A percentile compares a stretch with the other conserved stretches of the same genome.
phyloP scores from a whole-genome alignment of 2,113 vertebrate species.

The Mustelus asterias region DNA sequence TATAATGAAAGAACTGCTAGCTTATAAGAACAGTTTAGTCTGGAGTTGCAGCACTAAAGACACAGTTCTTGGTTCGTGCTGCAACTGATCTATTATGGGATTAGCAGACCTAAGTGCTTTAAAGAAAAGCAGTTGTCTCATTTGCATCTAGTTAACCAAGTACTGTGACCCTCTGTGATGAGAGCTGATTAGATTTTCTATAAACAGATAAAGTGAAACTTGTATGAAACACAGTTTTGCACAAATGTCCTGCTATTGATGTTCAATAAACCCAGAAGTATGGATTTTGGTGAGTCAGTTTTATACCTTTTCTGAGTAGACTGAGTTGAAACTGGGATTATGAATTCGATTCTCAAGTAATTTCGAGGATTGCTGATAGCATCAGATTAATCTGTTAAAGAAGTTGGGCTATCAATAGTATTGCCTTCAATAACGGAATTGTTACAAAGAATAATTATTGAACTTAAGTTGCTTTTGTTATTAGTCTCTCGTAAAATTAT shows the following conservation, averaged over 20 bases:
- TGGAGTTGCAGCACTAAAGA: background rate
- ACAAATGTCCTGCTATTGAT: background rate
- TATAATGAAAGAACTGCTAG: slow-evolving; percentile 24
- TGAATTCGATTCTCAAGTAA: background rate
- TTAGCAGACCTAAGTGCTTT: slow-evolving; percentile 28
- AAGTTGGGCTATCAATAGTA: background rate
- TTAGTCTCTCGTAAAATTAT: background rate
- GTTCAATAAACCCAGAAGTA: background rate
- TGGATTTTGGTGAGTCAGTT: background rate
- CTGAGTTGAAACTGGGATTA: background rate
- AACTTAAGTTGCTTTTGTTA: background rate
- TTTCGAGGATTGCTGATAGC: background rate
- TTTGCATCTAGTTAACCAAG: slow-evolving; percentile 28
- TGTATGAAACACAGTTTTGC: background rate
- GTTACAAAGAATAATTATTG: background rate
- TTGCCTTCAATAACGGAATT: background rate
- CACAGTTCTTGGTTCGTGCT: background rate
- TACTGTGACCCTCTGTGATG: slow-evolving; percentile 9
- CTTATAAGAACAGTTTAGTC: slow-evolving; percentile 15
- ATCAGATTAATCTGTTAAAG: background rate
- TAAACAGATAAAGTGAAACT: slow-evolving; percentile 2
- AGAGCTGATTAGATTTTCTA: slow-evolving; percentile 15
- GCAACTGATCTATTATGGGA: background rate
- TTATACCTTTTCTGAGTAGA: background rate
- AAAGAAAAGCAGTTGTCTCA: slow-evolving; percentile 1